Evolutionary conservation across 2,113 vertebrate species (phyloP), one percentile per base, ranked within the genome.

Genomic region (Myrmecophaga tridactyla): DNA sequence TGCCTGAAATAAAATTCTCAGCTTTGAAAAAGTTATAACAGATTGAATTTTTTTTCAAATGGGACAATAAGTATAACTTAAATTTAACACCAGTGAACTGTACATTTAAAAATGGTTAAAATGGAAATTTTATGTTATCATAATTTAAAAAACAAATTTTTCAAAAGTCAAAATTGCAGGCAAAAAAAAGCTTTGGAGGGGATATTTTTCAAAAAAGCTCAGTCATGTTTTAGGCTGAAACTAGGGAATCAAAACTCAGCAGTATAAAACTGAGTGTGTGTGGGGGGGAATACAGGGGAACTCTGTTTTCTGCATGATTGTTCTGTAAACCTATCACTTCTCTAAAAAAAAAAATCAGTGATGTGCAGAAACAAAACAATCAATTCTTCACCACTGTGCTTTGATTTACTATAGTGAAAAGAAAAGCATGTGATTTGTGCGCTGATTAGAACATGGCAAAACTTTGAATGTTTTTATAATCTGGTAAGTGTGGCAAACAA

Each of bases 1-100:
- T 14, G 6, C 70, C 41, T 72, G 34, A 80, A 93, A 95, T 27
- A 69, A 34, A 88, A 93, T 88, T 94, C 41, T 88, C 41, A 81
- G 87, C 36, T 83, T 90, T 21, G 10, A 60, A 69, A 62, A 77
- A 95, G 46, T 91, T n/a, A 18, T 36, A 75, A 67, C n/a, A 88
- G 2, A 58, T 1, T 84, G 36, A 83, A 95, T 60, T 67, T 46
- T 94, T 94, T 87, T 85, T 92, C 31, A 65, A n/a, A 67, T 20
- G 17, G 41, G 75, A 78, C 36, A 77, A 58, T 78, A 87, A 65
- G 25, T 75, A 67, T 51, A 92, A 93, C 73, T 67, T 75, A 77
- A 87, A 86, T 17, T 56, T 21, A 58, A 58, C 7, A 7, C 20
- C 56, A 58, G 6, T 18, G 17, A 58, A 58, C 7, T 23, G 56